phyloP scores from a whole-genome alignment of 2,888 invertebrate species.

The Diaprepes abbreviatus region DNA sequence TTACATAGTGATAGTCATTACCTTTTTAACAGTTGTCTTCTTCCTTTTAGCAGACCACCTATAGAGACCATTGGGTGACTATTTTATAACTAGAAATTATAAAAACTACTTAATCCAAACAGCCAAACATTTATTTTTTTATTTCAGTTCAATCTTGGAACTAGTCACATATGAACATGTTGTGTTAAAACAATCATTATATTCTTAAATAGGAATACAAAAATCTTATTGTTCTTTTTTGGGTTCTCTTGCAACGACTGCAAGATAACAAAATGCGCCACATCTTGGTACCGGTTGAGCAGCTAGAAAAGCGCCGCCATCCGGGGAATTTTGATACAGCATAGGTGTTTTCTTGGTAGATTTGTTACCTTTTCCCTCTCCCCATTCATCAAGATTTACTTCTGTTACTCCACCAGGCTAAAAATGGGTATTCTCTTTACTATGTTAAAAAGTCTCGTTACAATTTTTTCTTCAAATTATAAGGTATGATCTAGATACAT shows the following conservation, averaged over 20 bases:
- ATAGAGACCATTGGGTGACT: no score
- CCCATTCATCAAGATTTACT: conserved; percentile 52
- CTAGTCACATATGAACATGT: background rate
- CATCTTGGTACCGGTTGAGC: conserved; percentile 72
- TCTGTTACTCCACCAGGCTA: conserved; percentile 63
- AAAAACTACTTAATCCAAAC: no score
- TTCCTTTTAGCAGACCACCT: no score
- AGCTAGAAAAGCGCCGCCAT: conserved; percentile 72
- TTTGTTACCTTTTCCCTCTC: conserved; percentile 34
- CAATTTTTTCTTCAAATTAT: no score
- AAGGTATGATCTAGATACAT: no score
- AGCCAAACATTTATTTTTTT: conserved; percentile 1
- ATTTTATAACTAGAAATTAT: no score
- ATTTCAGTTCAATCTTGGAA: background rate
- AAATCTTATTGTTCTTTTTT: conserved; percentile 48
- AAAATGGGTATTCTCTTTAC: conserved; percentile 27
- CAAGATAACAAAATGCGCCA: conserved; percentile 73
- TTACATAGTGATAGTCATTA: no score
- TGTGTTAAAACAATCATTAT: background rate
- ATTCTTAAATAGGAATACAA: background rate
- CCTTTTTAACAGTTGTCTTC: no score
- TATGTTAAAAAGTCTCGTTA: no score
- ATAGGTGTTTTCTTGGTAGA: conserved; percentile 61
- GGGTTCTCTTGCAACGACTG: conserved; percentile 66
- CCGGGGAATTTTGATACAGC: conserved; percentile 70